A percentile compares a stretch with the other conserved stretches of the same genome.
These are phyloP conservation scores for Crotalus viridis DNA, from an alignment of 2,113 vertebrate species.

Conservation along the genomic window DNA sequence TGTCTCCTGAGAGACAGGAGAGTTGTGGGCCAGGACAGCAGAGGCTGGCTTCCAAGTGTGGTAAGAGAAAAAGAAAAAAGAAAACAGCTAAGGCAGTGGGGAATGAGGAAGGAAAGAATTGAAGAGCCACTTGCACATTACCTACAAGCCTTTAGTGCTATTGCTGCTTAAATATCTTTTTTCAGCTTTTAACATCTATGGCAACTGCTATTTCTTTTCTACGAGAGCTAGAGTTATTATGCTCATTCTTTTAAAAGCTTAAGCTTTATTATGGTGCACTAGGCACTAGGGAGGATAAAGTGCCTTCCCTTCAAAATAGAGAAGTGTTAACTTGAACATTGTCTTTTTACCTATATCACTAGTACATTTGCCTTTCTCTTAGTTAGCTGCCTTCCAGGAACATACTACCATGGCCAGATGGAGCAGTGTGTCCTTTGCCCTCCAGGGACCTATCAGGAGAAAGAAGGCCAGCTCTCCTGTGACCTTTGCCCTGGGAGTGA, in stretches of 20 bases:
- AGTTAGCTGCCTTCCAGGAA: slow-evolving; percentile 95
- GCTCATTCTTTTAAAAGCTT: slow-evolving; percentile 13
- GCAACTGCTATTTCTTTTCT: not conserved
- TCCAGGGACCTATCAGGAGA: slow-evolving; percentile 94
- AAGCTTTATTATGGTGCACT: slow-evolving; percentile 23
- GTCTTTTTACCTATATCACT: slow-evolving; percentile 41
- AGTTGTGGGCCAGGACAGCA: slow-evolving; percentile 85
- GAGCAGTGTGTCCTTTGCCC: slow-evolving; percentile 93
- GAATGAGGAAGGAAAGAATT: not conserved
- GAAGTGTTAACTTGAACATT: slow-evolving; percentile 35
- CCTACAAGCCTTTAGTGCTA: not conserved
- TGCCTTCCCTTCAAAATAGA: slow-evolving; percentile 26
- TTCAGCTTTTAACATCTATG: not conserved
- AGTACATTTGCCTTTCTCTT: slow-evolving; percentile 76
- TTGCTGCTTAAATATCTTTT: not conserved
- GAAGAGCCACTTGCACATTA: not conserved
- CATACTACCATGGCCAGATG: slow-evolving; percentile 93
- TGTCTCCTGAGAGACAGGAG: slow-evolving; percentile 69
- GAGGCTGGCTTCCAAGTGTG: slow-evolving; percentile 85
- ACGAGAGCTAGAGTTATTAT: not conserved
- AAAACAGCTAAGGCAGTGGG: slow-evolving; percentile 17
- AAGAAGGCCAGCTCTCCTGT: slow-evolving; percentile 94
- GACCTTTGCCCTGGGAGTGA: slow-evolving; percentile 95
- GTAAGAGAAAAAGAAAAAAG: slow-evolving; percentile 76
- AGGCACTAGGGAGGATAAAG: slow-evolving; percentile 8